Evolutionary conservation across 2,797 vertebrate species (phyloP), one percentile per base, ranked within the genome.

Genomic region (Adelosebastes latens): DNA sequence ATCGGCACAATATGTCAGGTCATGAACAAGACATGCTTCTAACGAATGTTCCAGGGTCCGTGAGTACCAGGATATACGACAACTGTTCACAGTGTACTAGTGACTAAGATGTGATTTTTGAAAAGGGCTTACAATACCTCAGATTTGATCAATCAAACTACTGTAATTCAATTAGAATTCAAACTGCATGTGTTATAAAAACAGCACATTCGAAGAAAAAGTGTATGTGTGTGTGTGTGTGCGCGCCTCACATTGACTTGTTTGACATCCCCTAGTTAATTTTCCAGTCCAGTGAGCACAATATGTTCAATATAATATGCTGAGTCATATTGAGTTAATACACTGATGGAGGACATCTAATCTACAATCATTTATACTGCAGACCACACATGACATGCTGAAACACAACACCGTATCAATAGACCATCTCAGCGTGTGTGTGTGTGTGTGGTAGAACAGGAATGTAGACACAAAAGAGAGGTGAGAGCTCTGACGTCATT

Each of bases 381-480:
- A 46, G 42, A 46, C 8, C 52, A 69, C 32, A 46, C 61, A 61
- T 1, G 13, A 75, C 71, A 39, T 75, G 77, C 61, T 71, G 14
- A 14, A 69, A 71, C 59, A 76, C 16, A 68, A 20, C 49, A 56
- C 13, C 27, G 34, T n/a, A 27, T 52, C 49, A n/a, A n/a, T 52
- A 52, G 20, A n/a, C 7, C 49, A 20, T 52, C 16, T 49, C 46
- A 49, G 49, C 6, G 22, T 42, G 49, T 18, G 22, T 46, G 36
- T 53, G 46, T 67, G 56, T 52, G 18, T 46, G 27, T 39, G 69
- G 52, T 24, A 11, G 2, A 69, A 53, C 12, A 81, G 72, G 75
- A 82, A 86, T 78, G 76, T 53, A 4, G 36, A 72, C n/a, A 88
- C 63, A 81, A 79, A 84, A 70, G 81, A n/a, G 13, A 84, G 67